Base-by-base conservation (phyloP, 2,888 invertebrate genomes). In the Monopis laevigella region DNA sequence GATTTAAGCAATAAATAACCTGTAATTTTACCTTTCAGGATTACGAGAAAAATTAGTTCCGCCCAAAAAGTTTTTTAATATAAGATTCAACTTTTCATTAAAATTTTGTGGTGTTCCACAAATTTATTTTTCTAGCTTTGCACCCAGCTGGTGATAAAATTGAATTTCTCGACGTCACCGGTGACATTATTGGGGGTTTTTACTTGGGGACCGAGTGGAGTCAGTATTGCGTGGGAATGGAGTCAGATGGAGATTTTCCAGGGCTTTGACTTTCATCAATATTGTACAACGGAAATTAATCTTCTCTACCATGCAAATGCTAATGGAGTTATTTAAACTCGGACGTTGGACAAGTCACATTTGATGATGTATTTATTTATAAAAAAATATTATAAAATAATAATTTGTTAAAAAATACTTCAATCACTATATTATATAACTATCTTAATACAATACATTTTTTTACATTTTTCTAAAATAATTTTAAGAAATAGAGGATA, bases 181-280 rank as follows among this genome's bases (percentile, higher is more conserved):
- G 51, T 56, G 56, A 54, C 64, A 58, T 65, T 66, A 65, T 65
- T 68, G 64, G 64, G 63, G 63, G 72, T 75, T 36, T 72, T 73
- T 72, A 67, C 71, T 65, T 63, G 62, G 54, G 56, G 62, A 64
- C 61, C 59, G 55, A 62, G 68, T 65, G 68, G 69, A 66, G n/a
- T n/a, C n/a, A n/a, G 72, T 75, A 74, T 77, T 75, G 71, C 71
- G 67, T 74, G 70, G 65, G 71, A 74, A 74, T 70, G 62, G 62
- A 71, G 67, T 69, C 74, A 74, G 74, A 65, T 73, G 72, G 56
- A 59, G 58, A 55, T 55, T 53, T 46, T 39, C 39, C 47, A 44
- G 26, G 16, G 34, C 39, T 38, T 21, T 40, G 16, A 35, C 35
- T 47, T 42, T 43, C 42, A 34, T 45, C 41, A 39, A 27, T 44